These are phyloP conservation scores for Psilopsiagon aymara DNA, from an alignment of 2,113 vertebrate genomes.

Conservation along the genomic window DNA sequence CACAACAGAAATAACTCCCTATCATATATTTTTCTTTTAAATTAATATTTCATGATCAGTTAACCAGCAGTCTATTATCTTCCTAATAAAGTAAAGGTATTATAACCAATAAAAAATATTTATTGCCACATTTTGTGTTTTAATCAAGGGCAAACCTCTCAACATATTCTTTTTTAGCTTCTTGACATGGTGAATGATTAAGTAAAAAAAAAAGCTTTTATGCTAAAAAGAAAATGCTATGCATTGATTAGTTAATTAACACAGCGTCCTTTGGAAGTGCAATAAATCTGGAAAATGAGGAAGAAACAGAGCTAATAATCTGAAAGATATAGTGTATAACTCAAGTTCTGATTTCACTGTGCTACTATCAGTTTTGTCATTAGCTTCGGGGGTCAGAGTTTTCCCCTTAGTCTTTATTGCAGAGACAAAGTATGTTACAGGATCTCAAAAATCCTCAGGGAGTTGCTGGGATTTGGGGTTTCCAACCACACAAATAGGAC, in stretches of 20 bases:
- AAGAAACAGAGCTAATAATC: constrained; percentile 13
- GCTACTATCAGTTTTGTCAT: not conserved
- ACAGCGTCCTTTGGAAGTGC: constrained; percentile 12
- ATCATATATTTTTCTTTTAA: constrained; percentile 74
- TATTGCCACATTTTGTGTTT: constrained; percentile 75
- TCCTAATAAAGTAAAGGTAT: constrained; percentile 70
- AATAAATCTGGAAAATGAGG: constrained; percentile 39
- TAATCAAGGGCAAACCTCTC: constrained; percentile 71
- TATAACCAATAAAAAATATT: constrained; percentile 78
- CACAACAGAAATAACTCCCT: constrained; percentile 52
- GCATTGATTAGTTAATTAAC: constrained; percentile 3
- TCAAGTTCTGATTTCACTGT: not conserved
- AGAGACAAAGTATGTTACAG: not conserved
- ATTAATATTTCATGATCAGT: constrained; percentile 78
- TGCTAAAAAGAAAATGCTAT: constrained; percentile 25
- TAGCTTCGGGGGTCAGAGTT: not conserved
- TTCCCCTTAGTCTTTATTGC: not conserved
- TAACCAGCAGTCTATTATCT: constrained; percentile 74
- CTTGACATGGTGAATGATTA: constrained; percentile 30
- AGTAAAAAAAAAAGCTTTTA: constrained; percentile 32
- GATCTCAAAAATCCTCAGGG: not conserved
- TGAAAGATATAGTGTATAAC: not conserved
- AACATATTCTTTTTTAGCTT: constrained; percentile 66
- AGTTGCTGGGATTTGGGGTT: not conserved
- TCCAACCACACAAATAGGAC: not conserved